Base-by-base conservation (phyloP, 2,113 vertebrate genomes). In the Pangasianodon gigas region DNA sequence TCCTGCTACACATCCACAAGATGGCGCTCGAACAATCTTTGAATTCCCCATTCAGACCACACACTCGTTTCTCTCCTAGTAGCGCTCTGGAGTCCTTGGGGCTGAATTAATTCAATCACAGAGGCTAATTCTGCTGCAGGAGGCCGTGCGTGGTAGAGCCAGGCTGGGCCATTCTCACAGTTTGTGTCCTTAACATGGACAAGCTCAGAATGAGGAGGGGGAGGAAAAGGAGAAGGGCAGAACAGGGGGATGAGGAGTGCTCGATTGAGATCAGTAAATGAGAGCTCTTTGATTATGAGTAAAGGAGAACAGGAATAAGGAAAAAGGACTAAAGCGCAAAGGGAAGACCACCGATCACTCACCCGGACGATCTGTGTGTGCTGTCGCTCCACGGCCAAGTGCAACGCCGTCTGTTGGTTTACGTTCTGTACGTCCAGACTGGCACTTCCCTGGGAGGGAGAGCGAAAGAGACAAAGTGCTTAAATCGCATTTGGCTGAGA, bases 331-430 rank as follows among this genome's bases (percentile, higher is more conserved):
- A 52, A n/a, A 65, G 79, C 83, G 80, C 16, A 11, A 21, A 44
- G 26, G 51, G 81, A 87, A 8, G 67, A 32, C 37, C 71, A 13
- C 19, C 24, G 21, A 14, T 65, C 46, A 93, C 96, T 97, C 93
- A 99, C 98, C 97, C 98, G 96, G 91, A 99, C 98, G 93, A 99
- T 99, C 93, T 99, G 98, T 0, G 98, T 99, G 91, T 99, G 98
- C 91, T 99, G 98, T 26, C 98, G 96, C 93, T 99, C 98, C 90
- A 99, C 98, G 2, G 98, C 98, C 93, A 99, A 96, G 93, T 99
- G 98, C 75, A 99, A 94, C 86, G 98, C 98, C 6, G 98, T 99
- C 90, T 99, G 98, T 93, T 99, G 98, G 95, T 99, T 99, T 83
- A 98, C 98, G 32, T 99, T 99, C 96, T 99, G 98, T 91, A 99